Evolutionary conservation across 2,113 vertebrate species (phyloP), one percentile per base, ranked within the genome.

Genomic region (Eira barbara): DNA sequence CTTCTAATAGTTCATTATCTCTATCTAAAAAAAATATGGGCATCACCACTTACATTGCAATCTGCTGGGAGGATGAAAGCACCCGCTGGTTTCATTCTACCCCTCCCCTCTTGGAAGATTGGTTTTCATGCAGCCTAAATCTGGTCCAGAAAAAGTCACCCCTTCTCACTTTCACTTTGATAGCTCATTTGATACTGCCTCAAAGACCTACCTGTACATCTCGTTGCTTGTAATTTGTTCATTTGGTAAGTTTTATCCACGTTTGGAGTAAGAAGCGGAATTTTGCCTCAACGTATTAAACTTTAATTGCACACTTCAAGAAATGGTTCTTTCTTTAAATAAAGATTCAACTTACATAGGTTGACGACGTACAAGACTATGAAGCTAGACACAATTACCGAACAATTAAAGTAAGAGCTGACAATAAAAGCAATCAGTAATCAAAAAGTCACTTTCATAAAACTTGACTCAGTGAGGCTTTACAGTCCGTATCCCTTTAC

Each of bases 341-440:
- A 52, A 95, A 95, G 29, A 95, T 91, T 59, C 78, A 95, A 91
- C 9, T 74, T 93, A 91, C 1, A 14, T 5, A 86, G 61, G 29
- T 1, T 83, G 34, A 93, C 55, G 87, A 88, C 86, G 7, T 81
- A 65, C 18, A 80, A 69, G 42, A 87, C 39, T 95, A 89, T 82
- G 39, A 96, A 91, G 45, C 2, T 2, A 89, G 71, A 67, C 25
- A 92, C 18, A 25, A 90, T 42, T 71, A 86, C 2, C 67, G 34
- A 95, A 91, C 91, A 95, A 86, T 85, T 95, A 93, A 93, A 80
- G 7, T 74, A 96, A 91, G 57, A 94, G 34, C 86, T 94, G 96
- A 89, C 18, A 94, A 90, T 89, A 89, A 87, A 96, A 96, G 31
- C 76, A 92, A 87, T 73, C 31, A 90, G 17, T 73, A 91, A 94